Evolutionary conservation across 2,888 invertebrate species (phyloP).

Genomic region (Drosophila maculinotata): DNA sequence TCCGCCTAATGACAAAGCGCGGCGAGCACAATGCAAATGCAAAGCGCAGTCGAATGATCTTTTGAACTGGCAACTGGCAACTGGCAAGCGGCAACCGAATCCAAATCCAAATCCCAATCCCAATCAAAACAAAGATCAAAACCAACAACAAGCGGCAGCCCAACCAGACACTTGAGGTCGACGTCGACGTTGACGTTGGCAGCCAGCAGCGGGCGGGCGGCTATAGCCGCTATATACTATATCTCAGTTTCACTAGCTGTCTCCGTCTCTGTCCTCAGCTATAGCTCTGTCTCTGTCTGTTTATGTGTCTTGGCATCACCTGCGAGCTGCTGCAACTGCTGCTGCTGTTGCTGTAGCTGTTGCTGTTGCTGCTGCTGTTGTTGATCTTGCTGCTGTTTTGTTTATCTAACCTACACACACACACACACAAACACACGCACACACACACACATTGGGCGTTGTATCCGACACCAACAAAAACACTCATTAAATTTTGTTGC

Average conservation of each 20-base stretch:
- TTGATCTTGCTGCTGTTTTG: conserved; percentile 47
- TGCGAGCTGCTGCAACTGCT: conserved; percentile 41
- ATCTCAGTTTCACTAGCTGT: conserved; percentile 7
- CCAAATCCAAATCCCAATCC: conserved; percentile 34
- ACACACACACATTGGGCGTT: conserved; percentile 20
- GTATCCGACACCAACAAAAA: conserved; percentile 37
- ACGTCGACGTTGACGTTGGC: conserved; percentile 23
- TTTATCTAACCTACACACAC: conserved; percentile 63
- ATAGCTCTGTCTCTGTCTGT: neutral
- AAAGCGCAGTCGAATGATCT: conserved; percentile 56
- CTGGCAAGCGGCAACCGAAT: conserved; percentile 38
- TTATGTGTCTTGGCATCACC: conserved; percentile 52
- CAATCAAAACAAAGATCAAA: conserved; percentile 78
- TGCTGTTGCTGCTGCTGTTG: too few species aligned
- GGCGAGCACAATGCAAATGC: conserved; percentile 51
- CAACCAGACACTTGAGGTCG: conserved; percentile 50
- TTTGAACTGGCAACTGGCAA: conserved; percentile 59
- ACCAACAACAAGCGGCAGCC: conserved; percentile 46
- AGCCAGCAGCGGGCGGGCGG: conserved; percentile 54
- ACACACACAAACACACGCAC: conserved; percentile 17
- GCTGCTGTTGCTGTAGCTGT: too few species aligned
- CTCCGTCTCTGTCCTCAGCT: neutral
- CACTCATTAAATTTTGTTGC: conserved; percentile 43
- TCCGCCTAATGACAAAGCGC: conserved; percentile 61
- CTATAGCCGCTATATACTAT: too few species aligned